Conservation (phyloP, 2,888 invertebrate species). For the Drosophila atroscutellata region DNA sequence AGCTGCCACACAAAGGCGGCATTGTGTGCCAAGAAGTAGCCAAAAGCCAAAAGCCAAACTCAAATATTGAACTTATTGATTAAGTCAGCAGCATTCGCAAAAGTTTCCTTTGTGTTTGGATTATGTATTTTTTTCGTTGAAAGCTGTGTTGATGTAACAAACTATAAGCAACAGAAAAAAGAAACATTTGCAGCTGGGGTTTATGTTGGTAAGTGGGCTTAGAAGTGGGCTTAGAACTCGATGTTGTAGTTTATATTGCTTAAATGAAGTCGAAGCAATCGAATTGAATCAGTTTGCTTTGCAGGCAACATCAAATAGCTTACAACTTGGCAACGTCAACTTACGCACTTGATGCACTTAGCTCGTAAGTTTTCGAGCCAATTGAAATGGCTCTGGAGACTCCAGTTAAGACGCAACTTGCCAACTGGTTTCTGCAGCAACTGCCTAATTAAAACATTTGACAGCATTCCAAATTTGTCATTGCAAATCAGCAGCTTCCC, state of each 20-base stretch:
- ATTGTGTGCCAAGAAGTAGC: conserved; percentile 47
- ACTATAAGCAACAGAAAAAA: not conserved
- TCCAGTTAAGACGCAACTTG: not conserved
- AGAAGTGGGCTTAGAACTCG: not conserved
- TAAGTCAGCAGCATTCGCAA: conserved; percentile 14
- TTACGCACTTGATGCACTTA: not conserved
- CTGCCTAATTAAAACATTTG: conserved; percentile 57
- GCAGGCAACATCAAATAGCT: not conserved
- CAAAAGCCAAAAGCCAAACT: conserved; percentile 39
- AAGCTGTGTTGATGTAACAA: not conserved
- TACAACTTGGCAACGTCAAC: conserved; percentile 4
- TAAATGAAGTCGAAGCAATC: not conserved
- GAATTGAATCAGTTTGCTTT: not conserved
- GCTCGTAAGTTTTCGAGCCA: not conserved
- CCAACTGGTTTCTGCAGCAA: conserved; percentile 33
- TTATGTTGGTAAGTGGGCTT: not conserved
- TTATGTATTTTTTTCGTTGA: too few relatives aligned
- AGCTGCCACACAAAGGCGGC: conserved; percentile 63
- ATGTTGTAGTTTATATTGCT: not conserved
- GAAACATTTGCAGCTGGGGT: not conserved
- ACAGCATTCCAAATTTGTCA: conserved; percentile 66
- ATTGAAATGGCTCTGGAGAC: not conserved
- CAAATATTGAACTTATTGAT: conserved; percentile 78
- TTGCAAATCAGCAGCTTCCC: conserved; percentile 49
- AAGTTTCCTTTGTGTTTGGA: not conserved